Conservation (phyloP, 2,113 vertebrate genomes). For the Campylomormyrus numenius region DNA sequence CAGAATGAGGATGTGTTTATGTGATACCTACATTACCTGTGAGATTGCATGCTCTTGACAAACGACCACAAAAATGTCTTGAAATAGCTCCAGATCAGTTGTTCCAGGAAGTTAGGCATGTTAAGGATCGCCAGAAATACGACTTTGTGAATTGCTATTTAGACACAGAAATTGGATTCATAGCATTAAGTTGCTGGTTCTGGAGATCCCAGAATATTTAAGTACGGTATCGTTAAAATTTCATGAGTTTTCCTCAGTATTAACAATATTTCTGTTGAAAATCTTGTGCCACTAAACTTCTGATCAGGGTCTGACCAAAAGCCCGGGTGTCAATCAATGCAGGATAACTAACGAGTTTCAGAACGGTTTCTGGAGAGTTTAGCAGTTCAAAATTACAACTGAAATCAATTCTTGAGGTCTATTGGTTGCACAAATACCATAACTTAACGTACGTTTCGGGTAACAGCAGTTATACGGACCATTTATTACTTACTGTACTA, state of each 20-base stretch:
- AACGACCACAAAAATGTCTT: neutral
- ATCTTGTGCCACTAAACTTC: neutral
- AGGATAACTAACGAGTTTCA: neutral
- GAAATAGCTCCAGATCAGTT: neutral
- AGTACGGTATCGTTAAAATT: neutral
- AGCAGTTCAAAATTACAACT: neutral
- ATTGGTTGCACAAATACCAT: neutral
- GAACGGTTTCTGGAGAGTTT: neutral
- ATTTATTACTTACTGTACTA: neutral
- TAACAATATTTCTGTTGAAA: neutral
- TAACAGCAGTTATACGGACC: neutral
- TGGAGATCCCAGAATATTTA: neutral
- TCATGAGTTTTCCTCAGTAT: neutral
- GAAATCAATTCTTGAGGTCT: neutral
- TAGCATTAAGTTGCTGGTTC: neutral
- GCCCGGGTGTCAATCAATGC: neutral
- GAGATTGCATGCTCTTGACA: neutral
- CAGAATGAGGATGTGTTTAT: neutral
- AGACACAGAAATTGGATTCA: neutral
- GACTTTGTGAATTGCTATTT: neutral
- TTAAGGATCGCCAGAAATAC: neutral
- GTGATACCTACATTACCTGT: neutral
- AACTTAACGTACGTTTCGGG: neutral
- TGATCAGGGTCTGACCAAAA: neutral
- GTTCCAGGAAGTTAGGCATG: neutral